Conservation (phyloP, 2,113 vertebrate genomes). For the Epinephelus lanceolatus region DNA sequence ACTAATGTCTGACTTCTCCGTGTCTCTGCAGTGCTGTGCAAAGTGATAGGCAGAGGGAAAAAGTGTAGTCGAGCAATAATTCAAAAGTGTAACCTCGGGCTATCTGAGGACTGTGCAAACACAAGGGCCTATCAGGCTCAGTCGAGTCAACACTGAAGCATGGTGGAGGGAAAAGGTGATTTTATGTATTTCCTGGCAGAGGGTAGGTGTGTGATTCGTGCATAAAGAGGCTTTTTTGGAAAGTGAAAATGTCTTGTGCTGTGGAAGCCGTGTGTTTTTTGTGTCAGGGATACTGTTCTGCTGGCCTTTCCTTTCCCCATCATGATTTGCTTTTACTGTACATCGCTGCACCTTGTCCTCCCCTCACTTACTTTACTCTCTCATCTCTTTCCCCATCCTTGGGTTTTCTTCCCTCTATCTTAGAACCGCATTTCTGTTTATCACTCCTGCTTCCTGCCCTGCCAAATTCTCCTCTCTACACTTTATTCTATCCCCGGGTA, state of each 20-base stretch:
- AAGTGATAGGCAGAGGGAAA: slow-evolving; percentile 41
- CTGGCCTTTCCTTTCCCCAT: slow-evolving; percentile 17
- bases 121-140: slow-evolving; percentile 39
- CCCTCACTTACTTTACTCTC: slow-evolving; percentile 28
- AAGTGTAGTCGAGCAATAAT: slow-evolving; percentile 53
- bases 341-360: slow-evolving; percentile 27
- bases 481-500: slow-evolving; percentile 46
- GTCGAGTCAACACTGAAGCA: slow-evolving; percentile 49
- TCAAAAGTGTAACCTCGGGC: slow-evolving; percentile 57
- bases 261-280: slow-evolving; percentile 12
- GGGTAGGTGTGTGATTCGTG: slow-evolving; percentile 26
- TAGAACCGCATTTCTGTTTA: slow-evolving; percentile 46
- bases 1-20: slow-evolving; percentile 35
- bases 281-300: slow-evolving; percentile 6
- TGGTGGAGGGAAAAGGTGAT: slow-evolving; percentile 55
- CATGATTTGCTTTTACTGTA: slow-evolving; percentile 37
- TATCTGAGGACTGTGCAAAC: slow-evolving; percentile 65
- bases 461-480: slow-evolving; percentile 45
- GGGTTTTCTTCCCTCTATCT: slow-evolving; percentile 13
- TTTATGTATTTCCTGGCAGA: slow-evolving; percentile 57
- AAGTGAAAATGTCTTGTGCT: slow-evolving; percentile 20
- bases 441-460: slow-evolving; percentile 23
- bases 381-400: slow-evolving; percentile 1
- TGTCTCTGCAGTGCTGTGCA: slow-evolving; percentile 31
- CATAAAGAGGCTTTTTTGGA: slow-evolving; percentile 19